Evolutionary conservation across 2,113 vertebrate species (phyloP).

Genomic region (Brachyistius frenatus): DNA sequence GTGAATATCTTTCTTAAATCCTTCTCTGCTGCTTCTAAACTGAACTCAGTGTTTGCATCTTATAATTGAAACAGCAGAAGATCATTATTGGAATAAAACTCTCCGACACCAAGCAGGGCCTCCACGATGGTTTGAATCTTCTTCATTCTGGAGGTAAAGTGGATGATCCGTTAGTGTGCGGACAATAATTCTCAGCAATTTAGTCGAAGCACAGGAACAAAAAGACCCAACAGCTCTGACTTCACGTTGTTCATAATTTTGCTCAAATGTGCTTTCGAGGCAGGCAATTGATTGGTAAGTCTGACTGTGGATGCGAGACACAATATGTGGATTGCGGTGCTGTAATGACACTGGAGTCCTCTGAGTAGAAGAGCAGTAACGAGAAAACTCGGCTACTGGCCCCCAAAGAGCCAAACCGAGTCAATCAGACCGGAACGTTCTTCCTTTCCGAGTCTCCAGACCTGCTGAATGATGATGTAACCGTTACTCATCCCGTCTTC

Average conservation of each 20-base stretch:
- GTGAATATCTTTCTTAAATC: neutral
- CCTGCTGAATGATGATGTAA: conserved; percentile 50
- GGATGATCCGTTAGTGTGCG: neutral
- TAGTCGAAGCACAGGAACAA: neutral
- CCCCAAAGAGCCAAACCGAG: conserved; percentile 39
- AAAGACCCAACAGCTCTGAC: neutral
- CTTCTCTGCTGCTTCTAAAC: neutral
- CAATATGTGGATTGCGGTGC: conserved; percentile 27
- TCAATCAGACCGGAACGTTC: conserved; percentile 13
- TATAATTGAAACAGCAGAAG: too few relatives aligned
- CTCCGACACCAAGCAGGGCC: neutral
- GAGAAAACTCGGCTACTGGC: conserved; percentile 16
- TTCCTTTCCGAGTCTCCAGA: conserved; percentile 23
- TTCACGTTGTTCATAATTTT: neutral
- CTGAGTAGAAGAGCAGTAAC: conserved; percentile 19
- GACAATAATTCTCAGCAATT: neutral
- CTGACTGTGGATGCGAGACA: conserved; percentile 19
- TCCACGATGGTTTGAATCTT: conserved; percentile 1
- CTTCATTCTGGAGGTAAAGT: neutral
- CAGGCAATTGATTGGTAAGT: neutral
- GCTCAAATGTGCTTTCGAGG: conserved; percentile 4
- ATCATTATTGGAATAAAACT: neutral
- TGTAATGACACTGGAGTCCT: conserved; percentile 53
- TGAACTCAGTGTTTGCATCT: too few relatives aligned
- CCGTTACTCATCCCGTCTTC: conserved; percentile 41